Evolutionary conservation across 2,888 invertebrate genomes (phyloP), one percentile per base, ranked within the genome.

Genomic region (Tanypteryx hageni): DNA sequence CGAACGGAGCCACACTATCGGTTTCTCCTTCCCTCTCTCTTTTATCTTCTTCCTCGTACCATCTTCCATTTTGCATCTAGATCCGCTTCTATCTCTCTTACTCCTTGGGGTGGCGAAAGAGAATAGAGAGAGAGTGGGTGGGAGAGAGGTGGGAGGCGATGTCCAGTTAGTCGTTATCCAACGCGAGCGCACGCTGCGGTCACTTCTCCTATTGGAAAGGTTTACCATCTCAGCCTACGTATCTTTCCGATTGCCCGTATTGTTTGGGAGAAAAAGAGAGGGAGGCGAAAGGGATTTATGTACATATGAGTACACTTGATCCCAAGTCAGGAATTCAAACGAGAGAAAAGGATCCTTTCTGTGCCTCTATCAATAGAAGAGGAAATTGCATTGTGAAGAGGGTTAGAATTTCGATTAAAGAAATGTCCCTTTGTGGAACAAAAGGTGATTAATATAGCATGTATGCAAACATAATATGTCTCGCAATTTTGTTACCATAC

Each of bases 101-200:
- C 18, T 76, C 27, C 1, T 7, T 7, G 76, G 22, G 22, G 76
- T 44, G 44, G 44, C 44, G 44, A 44, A 44, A 44, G 44, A 3
- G 44, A 3, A 5, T 44, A n/a, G 44, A 44, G 44, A 44, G 44
- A 44, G 44, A 44, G 44, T 3, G 44, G 5, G 44, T 3, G 44
- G 5, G 44, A 44, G 76, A 76, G 76, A 76, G 22, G 76, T 76
- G 76, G 76, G 76, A 76, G 76, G 76, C 27, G 76, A 76, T 22
- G 76, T 76, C 76, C 76, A 76, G 76, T 76, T 68, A 68, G 68
- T 68, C 22, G 68, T 68, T 76, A 76, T 76, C 76, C 76, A 27
- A 68, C 68, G 68, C 68, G 68, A 13, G 22, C 76, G 76, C 10
- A 44, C 44, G 44, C 1, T 44, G 44, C 44, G 44, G 44, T 44